phyloP scores from a whole-genome alignment of 1,140 invertebrate species.

The Neomicropteryx cornuta region DNA sequence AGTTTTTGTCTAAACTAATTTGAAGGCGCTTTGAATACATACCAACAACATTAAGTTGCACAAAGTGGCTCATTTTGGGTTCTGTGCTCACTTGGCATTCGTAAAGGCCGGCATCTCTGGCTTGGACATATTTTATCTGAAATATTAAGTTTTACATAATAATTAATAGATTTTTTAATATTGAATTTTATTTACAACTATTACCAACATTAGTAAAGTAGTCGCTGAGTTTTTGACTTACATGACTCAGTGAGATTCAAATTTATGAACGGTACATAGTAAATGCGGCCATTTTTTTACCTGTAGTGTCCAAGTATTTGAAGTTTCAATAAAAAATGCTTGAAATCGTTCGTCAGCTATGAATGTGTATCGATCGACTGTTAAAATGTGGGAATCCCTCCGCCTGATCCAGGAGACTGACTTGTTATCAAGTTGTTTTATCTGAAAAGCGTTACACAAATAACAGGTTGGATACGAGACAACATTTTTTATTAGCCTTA shows the following conservation, averaged over 20 bases:
- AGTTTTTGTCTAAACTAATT: too few relatives aligned
- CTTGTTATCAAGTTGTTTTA: conserved; percentile 78
- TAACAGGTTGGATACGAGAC: too few relatives aligned
- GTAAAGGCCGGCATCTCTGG: conserved; percentile 79
- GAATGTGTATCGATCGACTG: conserved; percentile 83
- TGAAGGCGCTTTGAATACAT: too few relatives aligned
- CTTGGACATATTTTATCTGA: conserved; percentile 53
- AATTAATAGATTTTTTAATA: too few relatives aligned
- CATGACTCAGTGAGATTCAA: too few relatives aligned
- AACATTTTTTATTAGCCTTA: too few relatives aligned
- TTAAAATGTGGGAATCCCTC: conserved; percentile 79
- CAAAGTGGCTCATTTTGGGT: conserved; percentile 83
- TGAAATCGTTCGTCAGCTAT: conserved; percentile 84
- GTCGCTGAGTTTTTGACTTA: too few relatives aligned
- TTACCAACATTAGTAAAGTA: too few relatives aligned
- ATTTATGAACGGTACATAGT: too few relatives aligned
- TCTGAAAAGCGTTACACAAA: conserved; percentile 25
- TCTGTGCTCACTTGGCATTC: conserved; percentile 91
- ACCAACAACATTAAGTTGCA: conserved; percentile 83
- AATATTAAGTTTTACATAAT: too few relatives aligned
- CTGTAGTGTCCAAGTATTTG: conserved; percentile 84
- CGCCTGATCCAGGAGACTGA: conserved; percentile 85
- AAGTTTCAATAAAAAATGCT: conserved; percentile 61
- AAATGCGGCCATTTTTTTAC: too few relatives aligned
- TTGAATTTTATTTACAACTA: too few relatives aligned